Conservation (phyloP, 2,888 invertebrate species). For the Lymantria dispar region DNA sequence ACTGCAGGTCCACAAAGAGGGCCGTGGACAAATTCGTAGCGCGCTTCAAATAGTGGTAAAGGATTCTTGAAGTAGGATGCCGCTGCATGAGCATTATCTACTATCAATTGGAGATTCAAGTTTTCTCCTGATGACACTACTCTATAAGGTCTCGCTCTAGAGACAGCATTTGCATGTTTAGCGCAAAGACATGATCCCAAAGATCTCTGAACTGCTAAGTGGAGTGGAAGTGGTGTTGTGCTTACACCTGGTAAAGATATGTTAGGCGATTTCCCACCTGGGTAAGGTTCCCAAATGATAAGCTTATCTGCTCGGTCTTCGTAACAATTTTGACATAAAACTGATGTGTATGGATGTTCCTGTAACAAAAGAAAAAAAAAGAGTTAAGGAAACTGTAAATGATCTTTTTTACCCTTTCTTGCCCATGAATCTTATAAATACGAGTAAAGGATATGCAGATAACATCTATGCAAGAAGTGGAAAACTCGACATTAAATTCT, state of each 20-base stretch:
- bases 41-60: constrained; percentile 91
- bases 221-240: constrained; percentile 79
- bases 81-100: constrained; percentile 93
- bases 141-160: constrained; percentile 83
- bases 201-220: constrained; percentile 85
- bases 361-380: constrained; percentile 46
- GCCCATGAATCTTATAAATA: too few relatives aligned
- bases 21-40: constrained; percentile 94
- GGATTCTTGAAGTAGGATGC: constrained; percentile 94
- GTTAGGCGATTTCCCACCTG: constrained; percentile 55
- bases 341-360: constrained; percentile 90
- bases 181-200: constrained; percentile 89
- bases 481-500: too few relatives aligned
- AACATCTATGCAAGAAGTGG: too few relatives aligned
- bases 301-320: constrained; percentile 93
- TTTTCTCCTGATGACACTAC: constrained; percentile 91
- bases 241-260: constrained; percentile 52
- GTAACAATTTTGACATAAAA: constrained; percentile 92
- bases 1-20: constrained; percentile 93
- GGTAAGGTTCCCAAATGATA: constrained; percentile 88
- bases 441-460: too few relatives aligned
- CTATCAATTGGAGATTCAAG: constrained; percentile 90
- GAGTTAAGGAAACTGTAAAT: not conserved
- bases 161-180: constrained; percentile 81
- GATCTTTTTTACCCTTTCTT: not conserved